Evolutionary conservation across 1,140 invertebrate genomes (phyloP), one percentile per base, ranked within the genome.

Genomic region (Mya arenaria): DNA sequence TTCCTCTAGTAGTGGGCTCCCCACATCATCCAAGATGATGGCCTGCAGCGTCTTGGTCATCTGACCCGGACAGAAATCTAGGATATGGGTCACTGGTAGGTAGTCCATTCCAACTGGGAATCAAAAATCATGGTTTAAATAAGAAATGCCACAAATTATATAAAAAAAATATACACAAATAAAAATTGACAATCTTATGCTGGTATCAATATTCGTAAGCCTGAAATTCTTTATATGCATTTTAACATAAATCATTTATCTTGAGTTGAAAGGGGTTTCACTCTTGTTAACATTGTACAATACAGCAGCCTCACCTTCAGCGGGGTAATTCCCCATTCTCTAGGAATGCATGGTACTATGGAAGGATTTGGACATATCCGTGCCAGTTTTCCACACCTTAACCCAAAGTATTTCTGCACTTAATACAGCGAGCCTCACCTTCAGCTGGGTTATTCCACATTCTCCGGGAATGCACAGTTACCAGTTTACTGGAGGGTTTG

Each of bases 1-100:
- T n/a, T 93, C 93, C 81, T 93, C 93, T 4, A 93, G 68, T 3
- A 73, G 48, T 0, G 93, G 92, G 37, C 84, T 83, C 10, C 91
- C 92, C 19, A 92, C 80, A 84, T 93, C 93, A 86, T 93, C 93
- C 13, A 93, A 48, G 30, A 93, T 93, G 6, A 68, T 89, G 2
- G 92, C 86, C 34, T 79, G 60, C 10, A 93, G 80, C 5, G 87
- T 90, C 82, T 91, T 87, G 73, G 85, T 84, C 36, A 88, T 91
- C 44, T 89, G 88, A 0, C 92, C 91, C 8, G 92, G 90, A 15
- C 85, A 86, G 80, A 93, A 93, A 56, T 90, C 87, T 15, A 93
- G 75, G 41, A 89, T 90, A 52, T 85, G 89, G 72, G 90, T 90
- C 17, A 93, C 87, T 2, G 90, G 88, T 13, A 92, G 84, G 74